phyloP scores from a whole-genome alignment of 2,888 invertebrate genomes.

The Pterostichus niger region DNA sequence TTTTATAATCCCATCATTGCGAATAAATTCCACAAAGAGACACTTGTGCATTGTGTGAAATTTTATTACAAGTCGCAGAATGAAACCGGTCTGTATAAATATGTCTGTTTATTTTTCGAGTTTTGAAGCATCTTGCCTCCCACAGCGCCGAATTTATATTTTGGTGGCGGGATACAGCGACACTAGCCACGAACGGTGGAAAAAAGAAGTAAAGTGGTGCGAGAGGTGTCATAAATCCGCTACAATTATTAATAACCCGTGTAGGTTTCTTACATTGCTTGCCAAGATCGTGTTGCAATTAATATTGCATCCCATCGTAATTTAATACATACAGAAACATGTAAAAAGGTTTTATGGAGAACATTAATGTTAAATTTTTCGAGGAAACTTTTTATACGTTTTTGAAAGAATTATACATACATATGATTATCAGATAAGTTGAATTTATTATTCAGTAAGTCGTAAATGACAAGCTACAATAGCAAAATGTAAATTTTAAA shows the following conservation, averaged over 20 bases:
- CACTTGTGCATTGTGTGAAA: slow-evolving; percentile 39
- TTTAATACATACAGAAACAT: slow-evolving; percentile 11
- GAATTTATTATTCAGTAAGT: not conserved
- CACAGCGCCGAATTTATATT: slow-evolving; percentile 49
- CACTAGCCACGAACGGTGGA: not conserved
- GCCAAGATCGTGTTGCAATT: slow-evolving; percentile 47
- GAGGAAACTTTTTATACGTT: slow-evolving; percentile 19
- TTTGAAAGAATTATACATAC: not conserved
- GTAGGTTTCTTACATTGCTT: slow-evolving; percentile 6
- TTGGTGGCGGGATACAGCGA: slow-evolving; percentile 1
- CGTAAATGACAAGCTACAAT: too few relatives aligned
- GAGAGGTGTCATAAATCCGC: slow-evolving; percentile 27
- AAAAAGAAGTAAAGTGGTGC: not conserved
- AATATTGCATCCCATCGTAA: slow-evolving; percentile 15
- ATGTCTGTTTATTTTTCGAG: slow-evolving; percentile 17
- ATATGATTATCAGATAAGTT: slow-evolving; percentile 23
- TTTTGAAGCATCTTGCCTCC: slow-evolving; percentile 13
- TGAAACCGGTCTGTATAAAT: slow-evolving; percentile 34
- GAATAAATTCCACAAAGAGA: slow-evolving; percentile 17
- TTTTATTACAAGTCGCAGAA: slow-evolving; percentile 22
- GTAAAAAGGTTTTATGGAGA: slow-evolving; percentile 5
- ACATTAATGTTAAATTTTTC: slow-evolving; percentile 36
- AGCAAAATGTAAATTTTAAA: too few relatives aligned
- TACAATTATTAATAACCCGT: slow-evolving; percentile 33
- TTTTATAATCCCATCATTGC: slow-evolving; percentile 30